phyloP scores from a whole-genome alignment of 1,140 invertebrate genomes.

The Delia radicum region DNA sequence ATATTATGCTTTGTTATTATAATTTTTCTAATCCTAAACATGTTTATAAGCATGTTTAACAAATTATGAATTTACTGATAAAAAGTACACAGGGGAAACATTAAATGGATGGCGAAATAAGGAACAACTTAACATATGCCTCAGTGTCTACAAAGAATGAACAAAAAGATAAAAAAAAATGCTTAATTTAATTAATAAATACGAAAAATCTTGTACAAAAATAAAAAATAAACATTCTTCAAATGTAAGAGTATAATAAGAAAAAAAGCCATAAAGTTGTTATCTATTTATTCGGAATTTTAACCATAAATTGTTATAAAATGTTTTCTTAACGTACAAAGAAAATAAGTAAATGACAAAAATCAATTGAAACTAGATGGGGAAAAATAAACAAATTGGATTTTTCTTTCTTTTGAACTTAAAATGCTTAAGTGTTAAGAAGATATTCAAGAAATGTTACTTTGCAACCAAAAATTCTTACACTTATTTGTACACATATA shows the following conservation, averaged over 20 bases:
- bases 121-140: too few species aligned
- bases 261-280: neutral
- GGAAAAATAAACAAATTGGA: neutral
- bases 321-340: neutral
- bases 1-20: too few species aligned
- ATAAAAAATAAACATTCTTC: neutral
- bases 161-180: too few species aligned
- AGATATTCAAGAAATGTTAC: neutral
- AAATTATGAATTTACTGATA: too few species aligned
- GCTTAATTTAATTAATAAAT: too few species aligned
- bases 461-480: neutral
- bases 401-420: neutral
- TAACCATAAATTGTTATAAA: neutral
- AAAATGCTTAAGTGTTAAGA: neutral
- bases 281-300: too few species aligned
- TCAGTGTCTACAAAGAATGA: too few species aligned
- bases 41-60: too few species aligned
- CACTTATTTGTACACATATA: neutral
- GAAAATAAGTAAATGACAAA: neutral
- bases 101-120: too few species aligned
- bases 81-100: too few species aligned
- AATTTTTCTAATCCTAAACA: too few species aligned
- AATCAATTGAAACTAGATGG: neutral
- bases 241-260: too few species aligned
- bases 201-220: neutral